Conservation (phyloP, 2,797 vertebrate genomes). For the Macrochelys suwanniensis region DNA sequence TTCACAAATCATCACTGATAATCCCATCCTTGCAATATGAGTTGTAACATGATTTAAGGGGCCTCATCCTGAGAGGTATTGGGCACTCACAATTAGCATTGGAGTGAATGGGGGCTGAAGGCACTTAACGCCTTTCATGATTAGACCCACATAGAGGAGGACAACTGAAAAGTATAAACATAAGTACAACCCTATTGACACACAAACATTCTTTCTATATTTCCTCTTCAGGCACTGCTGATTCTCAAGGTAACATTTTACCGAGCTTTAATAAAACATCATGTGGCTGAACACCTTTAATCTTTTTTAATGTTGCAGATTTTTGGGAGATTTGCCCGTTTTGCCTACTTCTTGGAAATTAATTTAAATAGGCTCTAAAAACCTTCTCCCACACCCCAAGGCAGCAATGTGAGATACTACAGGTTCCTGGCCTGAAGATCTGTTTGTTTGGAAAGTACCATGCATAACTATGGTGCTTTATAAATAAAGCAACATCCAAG, state of each 20-base stretch:
- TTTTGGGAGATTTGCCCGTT: not conserved
- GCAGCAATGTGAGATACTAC: too few relatives aligned
- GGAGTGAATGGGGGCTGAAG: not conserved
- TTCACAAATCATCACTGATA: rapidly evolving
- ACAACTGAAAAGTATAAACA: not conserved
- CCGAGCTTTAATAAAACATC: not conserved
- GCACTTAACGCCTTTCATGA: not conserved
- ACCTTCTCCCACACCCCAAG: rapidly evolving
- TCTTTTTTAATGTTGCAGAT: not conserved
- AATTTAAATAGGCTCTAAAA: not conserved
- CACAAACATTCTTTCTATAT: too few relatives aligned
- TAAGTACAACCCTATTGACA: not conserved
- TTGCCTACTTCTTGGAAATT: not conserved
- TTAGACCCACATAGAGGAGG: not conserved
- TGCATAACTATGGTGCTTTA: not conserved
- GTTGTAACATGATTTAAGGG: not conserved
- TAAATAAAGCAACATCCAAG: not conserved
- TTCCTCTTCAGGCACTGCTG: too few relatives aligned
- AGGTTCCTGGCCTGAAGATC: too few relatives aligned
- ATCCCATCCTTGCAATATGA: too few relatives aligned
- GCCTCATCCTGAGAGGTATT: not conserved
- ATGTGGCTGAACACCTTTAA: not conserved
- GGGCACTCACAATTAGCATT: not conserved
- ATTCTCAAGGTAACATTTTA: not conserved
- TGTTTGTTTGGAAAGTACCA: not conserved